Evolutionary conservation across 92 coral and sea anemone genomes (phyloP), one percentile per base, ranked within the genome.

Genomic region (Porites divaricata): DNA sequence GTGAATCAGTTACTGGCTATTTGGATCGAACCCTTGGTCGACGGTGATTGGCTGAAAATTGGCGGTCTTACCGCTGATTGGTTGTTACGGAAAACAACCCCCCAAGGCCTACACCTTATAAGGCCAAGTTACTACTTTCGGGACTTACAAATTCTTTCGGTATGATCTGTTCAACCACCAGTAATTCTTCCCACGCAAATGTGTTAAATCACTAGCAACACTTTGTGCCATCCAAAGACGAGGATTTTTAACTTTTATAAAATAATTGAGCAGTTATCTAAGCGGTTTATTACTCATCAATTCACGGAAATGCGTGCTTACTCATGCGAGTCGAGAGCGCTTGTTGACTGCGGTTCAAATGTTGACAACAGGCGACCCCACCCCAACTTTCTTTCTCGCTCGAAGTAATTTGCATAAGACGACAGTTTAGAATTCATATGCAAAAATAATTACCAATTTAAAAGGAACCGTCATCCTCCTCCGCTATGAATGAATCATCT

Each of bases 111-210:
- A 66, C 62, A 83, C 99, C 99, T 90, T 82, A 94, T 92, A 96
- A 89, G 99, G 99, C 89, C 94, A 91, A 81, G 95, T 96, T 96
- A 96, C 99, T 96, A 96, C 99, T 94, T 96, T 96, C 90, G 87
- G 98, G 88, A 72, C 94, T 93, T 95, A 93, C 97, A 90, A 93
- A 96, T 92, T 93, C 90, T 87, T 93, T 90, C 94, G 95, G 98
- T 86, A 88, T 94, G 96, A 89, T 92, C 89, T 84, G 88, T 84
- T 23, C 88, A 25, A 61, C 86, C 86, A 82, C 86, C 86, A 82
- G 86, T 62, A 14, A 35, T 72, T 73, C 70, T 71, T 65, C 86
- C 86, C 72, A 63, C 79, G 62, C 63, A 73, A 82, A 82, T 71
- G 72, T 56, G 76, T 80, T 80, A 68, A 80, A 68, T 56, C 41